A percentile compares a stretch with the other conserved stretches of the same genome.
These are phyloP conservation scores for Busseola fusca DNA, from an alignment of 2,888 invertebrate genomes.

Conservation along the genomic window DNA sequence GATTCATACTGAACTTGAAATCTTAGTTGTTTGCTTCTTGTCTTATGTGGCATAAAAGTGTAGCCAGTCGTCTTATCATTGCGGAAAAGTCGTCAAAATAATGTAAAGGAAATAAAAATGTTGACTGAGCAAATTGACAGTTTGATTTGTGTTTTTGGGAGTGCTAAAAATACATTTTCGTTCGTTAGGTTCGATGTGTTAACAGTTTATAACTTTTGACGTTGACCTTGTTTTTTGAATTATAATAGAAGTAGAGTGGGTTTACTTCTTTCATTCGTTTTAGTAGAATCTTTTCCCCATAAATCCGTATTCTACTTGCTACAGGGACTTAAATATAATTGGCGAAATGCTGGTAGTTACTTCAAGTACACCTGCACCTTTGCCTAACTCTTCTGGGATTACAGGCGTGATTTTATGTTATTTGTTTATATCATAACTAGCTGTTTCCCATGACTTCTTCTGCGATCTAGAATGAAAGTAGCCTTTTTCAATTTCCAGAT, in stretches of 20 bases:
- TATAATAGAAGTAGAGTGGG: not conserved
- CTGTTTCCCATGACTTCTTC: not conserved
- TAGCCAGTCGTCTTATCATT: constrained; percentile 49
- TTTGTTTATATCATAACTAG: too few species aligned
- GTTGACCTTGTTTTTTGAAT: not conserved
- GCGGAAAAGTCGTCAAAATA: constrained; percentile 51
- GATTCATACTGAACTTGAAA: constrained; percentile 35
- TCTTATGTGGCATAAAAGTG: constrained; percentile 27
- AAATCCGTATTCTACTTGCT: not conserved
- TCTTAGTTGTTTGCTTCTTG: constrained; percentile 28
- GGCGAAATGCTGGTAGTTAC: not conserved
- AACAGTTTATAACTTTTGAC: too few species aligned
- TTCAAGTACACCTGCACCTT: not conserved
- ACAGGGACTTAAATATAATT: not conserved
- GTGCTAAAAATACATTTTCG: constrained; percentile 1
- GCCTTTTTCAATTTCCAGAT: not conserved
- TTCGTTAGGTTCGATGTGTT: not conserved
- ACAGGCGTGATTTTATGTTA: not conserved
- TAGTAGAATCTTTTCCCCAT: too few species aligned
- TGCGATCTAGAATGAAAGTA: not conserved
- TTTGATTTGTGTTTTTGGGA: constrained; percentile 13
- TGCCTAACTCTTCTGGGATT: not conserved
- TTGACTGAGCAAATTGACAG: constrained; percentile 35
- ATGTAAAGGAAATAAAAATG: constrained; percentile 48
- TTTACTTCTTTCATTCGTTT: too few species aligned